Evolutionary conservation across 2,888 invertebrate genomes (phyloP).

Genomic region (Graphium colonna): DNA sequence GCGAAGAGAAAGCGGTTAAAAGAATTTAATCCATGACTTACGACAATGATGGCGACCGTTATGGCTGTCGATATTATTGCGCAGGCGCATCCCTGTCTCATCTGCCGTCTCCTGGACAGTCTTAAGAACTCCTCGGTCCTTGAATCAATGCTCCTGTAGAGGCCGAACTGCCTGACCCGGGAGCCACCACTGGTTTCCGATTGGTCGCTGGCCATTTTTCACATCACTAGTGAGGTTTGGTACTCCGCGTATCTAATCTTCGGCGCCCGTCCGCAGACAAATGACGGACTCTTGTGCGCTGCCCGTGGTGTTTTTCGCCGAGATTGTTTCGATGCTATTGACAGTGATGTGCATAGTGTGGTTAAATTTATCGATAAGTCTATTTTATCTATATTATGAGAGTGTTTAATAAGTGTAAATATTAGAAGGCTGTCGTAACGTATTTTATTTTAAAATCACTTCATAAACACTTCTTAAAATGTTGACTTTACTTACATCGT

Average conservation of each 20-base stretch:
- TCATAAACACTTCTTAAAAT: too few species aligned
- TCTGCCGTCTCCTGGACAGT: constrained; percentile 61
- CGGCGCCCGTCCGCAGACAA: constrained; percentile 46
- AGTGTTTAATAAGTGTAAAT: too few species aligned
- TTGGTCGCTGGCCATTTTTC: constrained; percentile 59
- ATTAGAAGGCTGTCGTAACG: too few species aligned
- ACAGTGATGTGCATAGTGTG: constrained; percentile 39
- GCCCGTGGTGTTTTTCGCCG: constrained; percentile 56
- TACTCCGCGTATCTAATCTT: too few species aligned
- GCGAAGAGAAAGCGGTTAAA: background rate
- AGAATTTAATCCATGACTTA: constrained; percentile 43
- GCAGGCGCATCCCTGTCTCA: constrained; percentile 67
- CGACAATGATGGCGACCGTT: constrained; percentile 69
- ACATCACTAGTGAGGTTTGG: constrained; percentile 68
- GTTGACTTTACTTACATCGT: too few species aligned
- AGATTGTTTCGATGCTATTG: constrained; percentile 43
- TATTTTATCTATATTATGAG: too few species aligned
- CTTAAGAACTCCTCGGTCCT: constrained; percentile 66
- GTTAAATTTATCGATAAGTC: constrained; percentile 33
- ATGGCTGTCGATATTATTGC: constrained; percentile 66
- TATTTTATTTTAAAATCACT: too few species aligned
- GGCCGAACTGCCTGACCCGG: constrained; percentile 58
- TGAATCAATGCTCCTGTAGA: constrained; percentile 58
- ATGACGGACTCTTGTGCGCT: constrained; percentile 51
- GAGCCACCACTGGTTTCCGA: constrained; percentile 50